Evolutionary conservation across 2,797 vertebrate genomes (phyloP).

Genomic region (Scolopax bukidnonensis): DNA sequence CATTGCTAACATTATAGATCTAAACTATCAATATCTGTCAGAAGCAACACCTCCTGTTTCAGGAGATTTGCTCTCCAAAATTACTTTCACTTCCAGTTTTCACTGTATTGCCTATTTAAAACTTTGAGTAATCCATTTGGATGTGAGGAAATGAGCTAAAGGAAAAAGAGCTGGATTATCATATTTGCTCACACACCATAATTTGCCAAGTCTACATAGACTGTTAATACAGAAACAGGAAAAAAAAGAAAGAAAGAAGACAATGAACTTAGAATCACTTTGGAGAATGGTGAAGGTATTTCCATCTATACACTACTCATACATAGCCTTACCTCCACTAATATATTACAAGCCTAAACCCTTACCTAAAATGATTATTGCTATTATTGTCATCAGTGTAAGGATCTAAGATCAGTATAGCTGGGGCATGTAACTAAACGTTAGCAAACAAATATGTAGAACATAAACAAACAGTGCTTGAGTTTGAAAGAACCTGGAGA

Average conservation of each 20-base stretch:
- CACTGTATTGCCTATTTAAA: not conserved
- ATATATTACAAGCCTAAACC: not conserved
- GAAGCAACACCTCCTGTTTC: not conserved
- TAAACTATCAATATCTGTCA: not conserved
- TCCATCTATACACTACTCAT: not conserved
- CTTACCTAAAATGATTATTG: not conserved
- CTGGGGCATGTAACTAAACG: not conserved
- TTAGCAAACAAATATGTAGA: not conserved
- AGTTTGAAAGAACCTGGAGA: not conserved
- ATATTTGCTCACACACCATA: not conserved
- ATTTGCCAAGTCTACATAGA: not conserved
- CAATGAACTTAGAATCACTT: not conserved
- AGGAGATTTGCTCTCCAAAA: not conserved
- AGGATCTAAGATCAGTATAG: not conserved
- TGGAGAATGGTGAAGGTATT: not conserved
- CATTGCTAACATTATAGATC: not conserved
- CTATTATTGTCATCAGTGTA: not conserved
- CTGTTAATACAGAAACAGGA: not conserved
- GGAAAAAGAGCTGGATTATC: not conserved
- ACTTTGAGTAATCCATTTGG: not conserved
- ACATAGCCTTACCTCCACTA: not conserved
- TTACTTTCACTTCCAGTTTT: not conserved
- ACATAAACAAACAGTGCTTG: not conserved
- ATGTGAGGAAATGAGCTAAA: not conserved
- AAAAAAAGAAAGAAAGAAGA: too few relatives aligned